phyloP scores from a whole-genome alignment of 2,113 vertebrate species.

The Lampris megalopsis region DNA sequence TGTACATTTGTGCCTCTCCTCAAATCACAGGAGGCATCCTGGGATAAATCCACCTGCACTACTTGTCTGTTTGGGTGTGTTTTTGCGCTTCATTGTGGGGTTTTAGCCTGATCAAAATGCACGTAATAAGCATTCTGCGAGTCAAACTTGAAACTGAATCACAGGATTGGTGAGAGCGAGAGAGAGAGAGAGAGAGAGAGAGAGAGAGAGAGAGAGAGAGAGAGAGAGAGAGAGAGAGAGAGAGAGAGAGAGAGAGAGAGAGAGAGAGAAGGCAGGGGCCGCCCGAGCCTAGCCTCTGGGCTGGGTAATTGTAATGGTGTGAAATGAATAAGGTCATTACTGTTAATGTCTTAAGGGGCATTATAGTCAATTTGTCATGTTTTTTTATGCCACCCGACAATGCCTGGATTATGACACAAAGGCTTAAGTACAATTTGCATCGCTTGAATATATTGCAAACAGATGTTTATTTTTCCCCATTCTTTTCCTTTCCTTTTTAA shows the following conservation, averaged over 20 bases:
- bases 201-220: constrained; percentile 1
- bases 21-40: constrained; percentile 52
- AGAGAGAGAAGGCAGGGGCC: constrained; percentile 8
- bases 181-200: constrained; percentile 5
- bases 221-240: constrained; percentile 3
- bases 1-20: constrained; percentile 1
- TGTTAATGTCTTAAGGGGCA: constrained; percentile 75
- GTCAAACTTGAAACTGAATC: constrained; percentile 54
- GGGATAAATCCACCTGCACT: constrained; percentile 39
- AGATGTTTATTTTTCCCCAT: constrained; percentile 13
- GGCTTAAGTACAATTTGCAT: constrained; percentile 47
- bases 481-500: constrained; percentile 20
- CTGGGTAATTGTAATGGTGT: constrained; percentile 73
- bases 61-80: constrained; percentile 48
- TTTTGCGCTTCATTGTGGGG: constrained; percentile 31
- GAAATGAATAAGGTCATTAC: constrained; percentile 79
- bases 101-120: constrained; percentile 42
- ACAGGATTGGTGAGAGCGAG: constrained; percentile 34
- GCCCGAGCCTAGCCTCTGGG: constrained; percentile 52
- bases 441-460: constrained; percentile 41
- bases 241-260: neutral
- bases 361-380: constrained; percentile 66
- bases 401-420: constrained; percentile 49
- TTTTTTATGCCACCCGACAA: constrained; percentile 55
- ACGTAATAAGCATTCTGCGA: constrained; percentile 46